A percentile compares a stretch with the other conserved stretches of the same genome.
These are phyloP conservation scores for Cheilosia soror DNA, from an alignment of 2,888 invertebrate species.

Conservation along the genomic window DNA sequence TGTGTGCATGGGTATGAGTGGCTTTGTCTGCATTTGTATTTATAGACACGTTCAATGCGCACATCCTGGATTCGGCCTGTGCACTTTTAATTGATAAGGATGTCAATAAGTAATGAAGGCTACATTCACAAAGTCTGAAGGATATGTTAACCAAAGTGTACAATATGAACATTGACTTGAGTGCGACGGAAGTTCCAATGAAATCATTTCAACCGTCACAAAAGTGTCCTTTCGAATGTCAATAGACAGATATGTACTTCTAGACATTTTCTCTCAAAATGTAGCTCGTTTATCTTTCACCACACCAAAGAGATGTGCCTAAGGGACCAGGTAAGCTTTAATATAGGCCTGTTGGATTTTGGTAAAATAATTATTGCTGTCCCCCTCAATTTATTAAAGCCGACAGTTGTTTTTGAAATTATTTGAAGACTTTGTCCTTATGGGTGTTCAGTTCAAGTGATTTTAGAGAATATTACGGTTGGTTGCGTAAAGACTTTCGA, in stretches of 20 bases:
- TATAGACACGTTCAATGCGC: not conserved
- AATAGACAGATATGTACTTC: not conserved
- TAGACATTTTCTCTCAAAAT: not conserved
- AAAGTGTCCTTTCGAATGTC: slow-evolving; percentile 5
- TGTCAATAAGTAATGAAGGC: slow-evolving; percentile 45
- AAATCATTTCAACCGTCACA: not conserved
- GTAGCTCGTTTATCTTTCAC: not conserved
- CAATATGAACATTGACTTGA: slow-evolving; percentile 19
- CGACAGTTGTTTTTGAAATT: too few species aligned
- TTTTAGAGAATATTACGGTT: too few species aligned
- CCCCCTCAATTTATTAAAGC: too few species aligned
- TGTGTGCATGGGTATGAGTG: slow-evolving; percentile 23
- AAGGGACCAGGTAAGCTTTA: not conserved
- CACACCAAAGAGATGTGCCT: not conserved
- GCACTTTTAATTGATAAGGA: slow-evolving; percentile 60
- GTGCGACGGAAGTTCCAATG: not conserved
- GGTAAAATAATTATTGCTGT: not conserved
- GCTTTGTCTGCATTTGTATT: not conserved
- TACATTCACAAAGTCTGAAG: slow-evolving; percentile 1
- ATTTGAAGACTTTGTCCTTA: too few species aligned
- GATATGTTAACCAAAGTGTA: not conserved
- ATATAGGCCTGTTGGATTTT: not conserved
- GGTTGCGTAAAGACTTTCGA: too few species aligned
- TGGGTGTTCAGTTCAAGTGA: too few species aligned
- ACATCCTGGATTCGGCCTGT: slow-evolving; percentile 23